phyloP scores from a whole-genome alignment of 2,888 invertebrate genomes.

The Lumbricus terrestris region DNA sequence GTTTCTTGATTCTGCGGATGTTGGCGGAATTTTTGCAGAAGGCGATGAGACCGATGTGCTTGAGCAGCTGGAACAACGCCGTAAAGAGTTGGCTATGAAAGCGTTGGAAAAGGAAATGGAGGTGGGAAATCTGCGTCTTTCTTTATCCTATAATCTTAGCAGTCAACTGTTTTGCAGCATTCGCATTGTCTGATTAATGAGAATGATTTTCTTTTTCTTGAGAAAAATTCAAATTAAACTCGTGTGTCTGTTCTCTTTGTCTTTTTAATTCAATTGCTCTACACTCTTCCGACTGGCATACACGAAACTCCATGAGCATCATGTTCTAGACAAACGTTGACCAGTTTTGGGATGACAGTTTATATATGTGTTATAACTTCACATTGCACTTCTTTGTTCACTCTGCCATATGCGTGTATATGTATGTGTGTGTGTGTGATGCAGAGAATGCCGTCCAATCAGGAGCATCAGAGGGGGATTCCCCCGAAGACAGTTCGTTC shows the following conservation, averaged over 20 bases:
- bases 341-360: too few relatives aligned
- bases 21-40: not conserved
- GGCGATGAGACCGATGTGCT: not conserved
- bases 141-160: not conserved
- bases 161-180: not conserved
- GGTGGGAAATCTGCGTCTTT: not conserved
- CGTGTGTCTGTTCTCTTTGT: too few relatives aligned
- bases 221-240: not conserved
- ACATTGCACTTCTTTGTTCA: not conserved
- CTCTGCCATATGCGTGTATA: not conserved
- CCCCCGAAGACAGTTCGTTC: not conserved
- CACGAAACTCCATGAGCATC: too few relatives aligned
- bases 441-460: not conserved
- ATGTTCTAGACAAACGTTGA: too few relatives aligned
- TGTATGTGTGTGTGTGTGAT: too few relatives aligned
- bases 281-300: too few relatives aligned
- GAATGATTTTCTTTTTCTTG: not conserved
- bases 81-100: not conserved
- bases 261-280: too few relatives aligned
- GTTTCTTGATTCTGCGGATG: not conserved
- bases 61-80: constrained; percentile 6
- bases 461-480: not conserved
- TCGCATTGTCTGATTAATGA: not conserved
- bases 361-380: not conserved
- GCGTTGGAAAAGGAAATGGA: not conserved